Base-by-base conservation (phyloP, 2,113 vertebrate genomes). In the Raphicerus campestris region DNA sequence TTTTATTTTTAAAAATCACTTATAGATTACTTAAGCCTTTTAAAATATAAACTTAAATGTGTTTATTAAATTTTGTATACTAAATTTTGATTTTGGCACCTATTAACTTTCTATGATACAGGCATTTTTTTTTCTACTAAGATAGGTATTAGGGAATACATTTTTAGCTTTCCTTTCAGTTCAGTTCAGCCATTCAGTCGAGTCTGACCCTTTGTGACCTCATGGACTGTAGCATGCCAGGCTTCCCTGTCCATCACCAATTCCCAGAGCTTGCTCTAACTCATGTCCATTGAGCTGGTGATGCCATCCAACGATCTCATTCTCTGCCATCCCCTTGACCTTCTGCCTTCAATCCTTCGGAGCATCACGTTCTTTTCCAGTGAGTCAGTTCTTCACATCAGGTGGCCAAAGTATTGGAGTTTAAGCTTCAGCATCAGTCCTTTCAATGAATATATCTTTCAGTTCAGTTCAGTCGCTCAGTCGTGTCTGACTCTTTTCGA, bases 1-100 rank as follows among this genome's bases (percentile, higher is more conserved):
- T 53, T 97, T 92, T 10, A 60, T 77, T 85, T 93, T 96, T n/a
- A n/a, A 19, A 89, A 80, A 24, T 75, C 9, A 84, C 20, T 17
- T 78, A 30, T 32, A 58, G 78, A 87, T 26, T 88, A 22, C 53
- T 63, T 78, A 78, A 73, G 13, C 55, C 73, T 30, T 61, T 73
- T 63, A 26, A 26, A 92, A 93, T 45, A n/a, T 16, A 83, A 42
- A 66, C 77, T 93, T 91, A 60, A 93, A 55, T 77, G 15, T 32
- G 53, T 60, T 11, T 55, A 22, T 70, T 66, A 66, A 53, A 89
- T 83, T 77, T 66, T 4, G 63, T 28, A 77, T 78, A 81, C n/a
- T 85, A 81, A 94, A 63, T 63, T 77, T 83, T 75, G 24, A 10
- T n/a, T 66, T 92, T 61, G 13, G 2, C 15, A 39, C 35, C 19